Evolutionary conservation across 30 jellyfish, hydroid and myxozoan species (phyloP).

Genomic region (Euphysa ruthae): DNA sequence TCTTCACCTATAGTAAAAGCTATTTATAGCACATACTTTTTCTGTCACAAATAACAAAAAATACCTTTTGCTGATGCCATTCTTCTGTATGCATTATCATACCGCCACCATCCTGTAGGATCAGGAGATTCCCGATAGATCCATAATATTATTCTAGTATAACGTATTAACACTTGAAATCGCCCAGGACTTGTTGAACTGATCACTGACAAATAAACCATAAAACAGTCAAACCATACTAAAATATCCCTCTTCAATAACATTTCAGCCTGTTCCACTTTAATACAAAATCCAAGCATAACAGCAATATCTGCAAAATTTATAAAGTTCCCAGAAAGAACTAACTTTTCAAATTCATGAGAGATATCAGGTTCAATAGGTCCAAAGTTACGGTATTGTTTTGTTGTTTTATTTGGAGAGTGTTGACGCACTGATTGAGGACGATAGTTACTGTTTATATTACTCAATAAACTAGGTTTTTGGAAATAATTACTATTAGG

Average conservation of each 20-base stretch:
- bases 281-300: constrained; percentile 37
- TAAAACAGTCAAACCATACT: constrained; percentile 73
- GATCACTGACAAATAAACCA: constrained; percentile 46
- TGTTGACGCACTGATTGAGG: background rate
- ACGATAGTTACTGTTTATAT: background rate
- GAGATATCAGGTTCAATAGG: constrained; percentile 68
- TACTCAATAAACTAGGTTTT: background rate
- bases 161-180: constrained; percentile 42
- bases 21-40: too few species aligned
- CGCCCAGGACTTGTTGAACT: constrained; percentile 79
- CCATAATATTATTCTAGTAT: constrained; percentile 67
- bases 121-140: constrained; percentile 76
- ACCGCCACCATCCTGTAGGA: constrained; percentile 85
- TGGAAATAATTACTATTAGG: background rate
- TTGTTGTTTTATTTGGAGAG: constrained; percentile 19
- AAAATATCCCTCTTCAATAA: constrained; percentile 48
- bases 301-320: constrained; percentile 50
- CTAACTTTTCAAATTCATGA: constrained; percentile 56
- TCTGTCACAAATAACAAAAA: too few species aligned
- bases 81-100: constrained; percentile 80
- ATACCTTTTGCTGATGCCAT: constrained; percentile 52
- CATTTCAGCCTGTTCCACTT: constrained; percentile 38
- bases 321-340: constrained; percentile 47
- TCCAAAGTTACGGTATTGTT: constrained; percentile 46
- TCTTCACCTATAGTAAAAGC: too few species aligned